A percentile compares a stretch with the other conserved stretches of the same genome.
phyloP scores from a whole-genome alignment of 2,888 invertebrate species.

The Sarcophaga subvicina region DNA sequence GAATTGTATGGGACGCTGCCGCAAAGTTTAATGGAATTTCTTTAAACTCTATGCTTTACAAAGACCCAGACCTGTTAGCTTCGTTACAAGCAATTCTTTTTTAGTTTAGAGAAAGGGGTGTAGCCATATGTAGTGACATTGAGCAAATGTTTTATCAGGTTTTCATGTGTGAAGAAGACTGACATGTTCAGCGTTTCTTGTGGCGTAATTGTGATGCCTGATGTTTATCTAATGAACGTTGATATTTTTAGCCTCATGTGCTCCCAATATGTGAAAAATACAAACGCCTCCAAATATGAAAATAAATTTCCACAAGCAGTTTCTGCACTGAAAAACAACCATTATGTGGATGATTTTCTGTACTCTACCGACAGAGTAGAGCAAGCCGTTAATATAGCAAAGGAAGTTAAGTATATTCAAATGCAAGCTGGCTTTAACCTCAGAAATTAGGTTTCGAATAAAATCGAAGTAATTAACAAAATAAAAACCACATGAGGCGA shows the following conservation, averaged over 20 bases:
- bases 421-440: constrained; percentile 62
- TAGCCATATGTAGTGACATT: neutral
- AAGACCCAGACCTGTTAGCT: constrained; percentile 73
- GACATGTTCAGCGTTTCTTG: constrained; percentile 23
- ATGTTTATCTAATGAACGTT: constrained; percentile 23
- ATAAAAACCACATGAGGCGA: neutral
- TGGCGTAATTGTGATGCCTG: neutral
- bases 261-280: constrained; percentile 50
- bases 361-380: constrained; percentile 70
- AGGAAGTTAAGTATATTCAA: constrained; percentile 56
- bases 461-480: constrained; percentile 30
- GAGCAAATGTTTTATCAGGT: neutral
- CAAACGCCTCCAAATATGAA: constrained; percentile 34
- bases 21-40: constrained; percentile 63
- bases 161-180: constrained; percentile 29
- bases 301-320: constrained; percentile 22
- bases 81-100: constrained; percentile 73
- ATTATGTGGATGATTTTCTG: constrained; percentile 74
- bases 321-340: constrained; percentile 24
- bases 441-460: constrained; percentile 72
- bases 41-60: constrained; percentile 73
- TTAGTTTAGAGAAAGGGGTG: constrained; percentile 74
- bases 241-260: constrained; percentile 36
- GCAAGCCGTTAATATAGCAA: constrained; percentile 30
- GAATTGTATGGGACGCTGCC: no score